Conservation (phyloP, 2,888 invertebrate genomes). For the Villa cingulata region DNA sequence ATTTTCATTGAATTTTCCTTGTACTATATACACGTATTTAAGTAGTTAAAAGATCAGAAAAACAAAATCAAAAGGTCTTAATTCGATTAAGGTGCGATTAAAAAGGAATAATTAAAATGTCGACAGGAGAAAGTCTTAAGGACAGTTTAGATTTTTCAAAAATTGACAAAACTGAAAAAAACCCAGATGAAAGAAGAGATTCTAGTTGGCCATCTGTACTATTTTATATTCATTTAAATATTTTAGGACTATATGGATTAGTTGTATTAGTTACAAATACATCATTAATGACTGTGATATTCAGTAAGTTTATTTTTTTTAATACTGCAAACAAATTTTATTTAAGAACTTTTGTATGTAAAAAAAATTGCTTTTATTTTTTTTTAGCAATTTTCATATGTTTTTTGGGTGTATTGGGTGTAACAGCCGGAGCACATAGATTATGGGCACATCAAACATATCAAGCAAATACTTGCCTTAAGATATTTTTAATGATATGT, state of each 20-base stretch:
- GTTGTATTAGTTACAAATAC: constrained; percentile 46
- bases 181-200: constrained; percentile 40
- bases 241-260: constrained; percentile 51
- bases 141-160: neutral
- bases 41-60: too few relatives aligned
- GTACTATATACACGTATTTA: too few relatives aligned
- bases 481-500: constrained; percentile 62
- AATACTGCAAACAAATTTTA: neutral
- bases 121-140: neutral
- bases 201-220: constrained; percentile 60
- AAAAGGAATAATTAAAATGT: neutral
- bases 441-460: constrained; percentile 85
- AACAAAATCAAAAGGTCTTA: too few relatives aligned
- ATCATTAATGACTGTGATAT: constrained; percentile 45
- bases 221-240: constrained; percentile 58
- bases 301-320: constrained; percentile 41
- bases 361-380: constrained; percentile 20
- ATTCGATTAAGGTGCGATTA: too few relatives aligned
- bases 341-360: neutral
- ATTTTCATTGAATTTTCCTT: too few relatives aligned
- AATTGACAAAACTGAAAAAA: constrained; percentile 7
- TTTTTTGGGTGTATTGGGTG: constrained; percentile 55
- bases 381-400: constrained; percentile 48
- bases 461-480: constrained; percentile 55
- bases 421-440: constrained; percentile 84